Evolutionary conservation across 2,113 vertebrate genomes (phyloP).

Genomic region (Jacana jacana): DNA sequence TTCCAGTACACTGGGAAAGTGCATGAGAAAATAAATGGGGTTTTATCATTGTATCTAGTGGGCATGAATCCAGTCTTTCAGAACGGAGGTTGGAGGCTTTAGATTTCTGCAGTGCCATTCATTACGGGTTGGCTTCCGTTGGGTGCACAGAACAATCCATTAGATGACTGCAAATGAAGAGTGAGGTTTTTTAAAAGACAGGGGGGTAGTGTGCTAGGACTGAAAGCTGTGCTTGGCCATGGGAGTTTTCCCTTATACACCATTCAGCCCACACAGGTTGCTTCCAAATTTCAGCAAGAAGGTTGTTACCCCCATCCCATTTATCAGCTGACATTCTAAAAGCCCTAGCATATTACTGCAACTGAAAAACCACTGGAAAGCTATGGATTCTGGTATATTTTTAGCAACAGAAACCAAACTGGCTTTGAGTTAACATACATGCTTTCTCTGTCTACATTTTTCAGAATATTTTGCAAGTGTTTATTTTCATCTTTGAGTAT

Average conservation of each 20-base stretch:
- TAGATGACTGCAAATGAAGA: not conserved
- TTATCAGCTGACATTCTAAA: not conserved
- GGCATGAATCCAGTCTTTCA: not conserved
- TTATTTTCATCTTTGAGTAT: not conserved
- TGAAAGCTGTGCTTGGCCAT: not conserved
- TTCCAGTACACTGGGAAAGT: not conserved
- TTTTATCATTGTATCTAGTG: constrained; percentile 9
- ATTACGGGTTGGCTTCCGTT: not conserved
- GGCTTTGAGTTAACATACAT: not conserved
- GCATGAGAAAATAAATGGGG: not conserved
- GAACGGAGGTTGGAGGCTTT: not conserved
- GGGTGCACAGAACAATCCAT: not conserved
- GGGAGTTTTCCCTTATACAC: not conserved
- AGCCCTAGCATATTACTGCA: not conserved
- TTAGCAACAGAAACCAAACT: not conserved
- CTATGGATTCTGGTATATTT: not conserved
- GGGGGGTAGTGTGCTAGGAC: not conserved
- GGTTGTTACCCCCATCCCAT: not conserved
- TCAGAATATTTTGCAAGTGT: not conserved
- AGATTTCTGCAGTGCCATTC: constrained; percentile 1
- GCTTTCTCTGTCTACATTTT: not conserved
- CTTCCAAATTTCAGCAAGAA: not conserved
- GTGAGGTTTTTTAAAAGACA: not conserved
- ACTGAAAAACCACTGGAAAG: not conserved
- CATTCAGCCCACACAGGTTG: not conserved